Evolutionary conservation across 2,113 vertebrate species (phyloP).

Genomic region (Dermatemys mawii): DNA sequence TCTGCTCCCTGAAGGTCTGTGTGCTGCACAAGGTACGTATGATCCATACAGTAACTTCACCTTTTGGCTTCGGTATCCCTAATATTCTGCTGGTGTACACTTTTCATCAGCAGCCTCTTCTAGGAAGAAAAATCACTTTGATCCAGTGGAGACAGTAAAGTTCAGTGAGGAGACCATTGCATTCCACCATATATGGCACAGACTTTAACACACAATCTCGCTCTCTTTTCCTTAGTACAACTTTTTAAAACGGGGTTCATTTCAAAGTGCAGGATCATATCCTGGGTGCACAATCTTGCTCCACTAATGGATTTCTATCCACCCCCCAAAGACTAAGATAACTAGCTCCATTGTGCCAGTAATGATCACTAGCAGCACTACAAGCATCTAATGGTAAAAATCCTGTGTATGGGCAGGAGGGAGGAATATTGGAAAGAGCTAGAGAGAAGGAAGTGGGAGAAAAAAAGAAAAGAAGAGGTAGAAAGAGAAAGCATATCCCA

Average conservation of each 20-base stretch:
- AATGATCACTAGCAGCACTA: fast-evolving
- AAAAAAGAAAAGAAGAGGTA: neutral
- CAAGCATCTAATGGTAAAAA: fast-evolving
- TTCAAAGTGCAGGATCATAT: neutral
- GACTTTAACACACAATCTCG: neutral
- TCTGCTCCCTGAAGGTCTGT: neutral
- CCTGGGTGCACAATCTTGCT: neutral
- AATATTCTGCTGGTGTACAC: neutral
- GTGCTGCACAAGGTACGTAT: neutral
- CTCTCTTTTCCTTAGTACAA: fast-evolving
- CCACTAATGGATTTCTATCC: neutral
- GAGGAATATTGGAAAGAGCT: too few relatives aligned
- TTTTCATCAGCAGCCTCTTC: neutral
- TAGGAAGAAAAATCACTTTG: neutral
- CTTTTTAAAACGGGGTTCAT: neutral
- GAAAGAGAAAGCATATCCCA: neutral
- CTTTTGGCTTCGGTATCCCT: neutral
- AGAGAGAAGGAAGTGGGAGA: neutral
- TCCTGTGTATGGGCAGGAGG: fast-evolving
- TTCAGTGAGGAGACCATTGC: neutral
- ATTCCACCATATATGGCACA: neutral
- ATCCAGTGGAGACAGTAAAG: neutral
- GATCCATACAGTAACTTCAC: neutral
- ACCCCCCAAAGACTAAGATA: neutral
- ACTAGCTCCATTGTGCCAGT: fast-evolving